Conservation (phyloP, 2,797 vertebrate species). For the Cuculus canorus region DNA sequence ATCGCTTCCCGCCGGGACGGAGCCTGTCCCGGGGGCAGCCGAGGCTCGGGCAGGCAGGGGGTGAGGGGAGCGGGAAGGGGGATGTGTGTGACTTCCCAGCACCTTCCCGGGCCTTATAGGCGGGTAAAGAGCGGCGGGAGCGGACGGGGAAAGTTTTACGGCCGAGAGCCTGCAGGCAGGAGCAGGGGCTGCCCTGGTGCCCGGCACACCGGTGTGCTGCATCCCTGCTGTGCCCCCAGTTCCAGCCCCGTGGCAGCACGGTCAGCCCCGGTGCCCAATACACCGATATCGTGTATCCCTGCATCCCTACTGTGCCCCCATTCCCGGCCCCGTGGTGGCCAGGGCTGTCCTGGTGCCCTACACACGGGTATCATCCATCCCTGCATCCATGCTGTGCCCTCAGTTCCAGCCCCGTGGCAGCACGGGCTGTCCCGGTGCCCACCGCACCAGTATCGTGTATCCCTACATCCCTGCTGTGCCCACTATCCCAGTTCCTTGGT, state of each 20-base stretch:
- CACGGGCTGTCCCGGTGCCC: not conserved
- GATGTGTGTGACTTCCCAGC: not conserved
- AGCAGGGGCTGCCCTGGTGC: not conserved
- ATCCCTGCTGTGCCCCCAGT: not conserved
- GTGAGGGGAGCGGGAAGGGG: too few species aligned
- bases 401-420: too few species aligned
- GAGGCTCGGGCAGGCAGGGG: not conserved
- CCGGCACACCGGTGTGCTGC: not conserved
- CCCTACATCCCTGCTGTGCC: not conserved
- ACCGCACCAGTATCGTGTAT: not conserved
- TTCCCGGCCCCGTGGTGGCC: too few species aligned
- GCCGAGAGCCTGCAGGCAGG: not conserved
- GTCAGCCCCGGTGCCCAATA: not conserved
- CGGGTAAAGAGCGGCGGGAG: slow-evolving; percentile 9
- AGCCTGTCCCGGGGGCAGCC: not conserved
- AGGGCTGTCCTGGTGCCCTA: not conserved
- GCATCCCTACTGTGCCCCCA: not conserved
- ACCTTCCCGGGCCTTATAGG: not conserved
- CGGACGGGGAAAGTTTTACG: not conserved
- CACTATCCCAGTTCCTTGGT: not conserved
- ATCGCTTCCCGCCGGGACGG: not conserved
- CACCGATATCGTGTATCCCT: not conserved
- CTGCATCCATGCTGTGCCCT: not conserved
- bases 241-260: too few species aligned
- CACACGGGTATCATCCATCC: not conserved